phyloP scores from a whole-genome alignment of 2,113 vertebrate genomes.

The Ranitomeya variabilis region DNA sequence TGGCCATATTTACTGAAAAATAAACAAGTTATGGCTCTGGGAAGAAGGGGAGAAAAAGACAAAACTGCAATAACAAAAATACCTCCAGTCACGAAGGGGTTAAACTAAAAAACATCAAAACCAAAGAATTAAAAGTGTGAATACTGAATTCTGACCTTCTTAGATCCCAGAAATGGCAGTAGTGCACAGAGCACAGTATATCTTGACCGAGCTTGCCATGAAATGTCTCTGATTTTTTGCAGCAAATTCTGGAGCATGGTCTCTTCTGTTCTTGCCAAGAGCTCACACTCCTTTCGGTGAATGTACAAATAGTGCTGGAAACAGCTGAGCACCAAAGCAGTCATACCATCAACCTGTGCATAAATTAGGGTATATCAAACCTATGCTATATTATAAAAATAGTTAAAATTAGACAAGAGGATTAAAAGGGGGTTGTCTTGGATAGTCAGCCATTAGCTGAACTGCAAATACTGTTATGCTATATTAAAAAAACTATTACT shows the following conservation, averaged over 20 bases:
- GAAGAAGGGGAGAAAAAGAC: too few species aligned
- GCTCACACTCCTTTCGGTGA: conserved; percentile 77
- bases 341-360: conserved; percentile 80
- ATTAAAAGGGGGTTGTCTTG: not conserved
- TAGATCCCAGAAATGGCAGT: conserved; percentile 78
- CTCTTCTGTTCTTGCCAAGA: conserved; percentile 69
- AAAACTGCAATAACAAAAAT: too few species aligned
- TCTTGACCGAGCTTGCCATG: conserved; percentile 83
- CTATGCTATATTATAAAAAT: not conserved
- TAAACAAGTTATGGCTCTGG: too few species aligned
- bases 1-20: too few species aligned
- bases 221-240: conserved; percentile 71
- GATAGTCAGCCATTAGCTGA: too few species aligned
- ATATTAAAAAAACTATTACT: too few species aligned
- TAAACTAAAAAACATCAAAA: not conserved
- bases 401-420: not conserved
- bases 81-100: too few species aligned
- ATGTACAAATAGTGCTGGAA: conserved; percentile 79
- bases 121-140: not conserved
- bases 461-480: too few species aligned
- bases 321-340: conserved; percentile 74
- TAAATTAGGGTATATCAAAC: not conserved
- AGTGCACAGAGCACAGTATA: conserved; percentile 79
- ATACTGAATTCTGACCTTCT: conserved; percentile 69
- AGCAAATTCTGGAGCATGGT: conserved; percentile 72